Percentiles rank a stretch among this genome's conserved stretches.
Evolutionary conservation across 2,888 invertebrate species (phyloP).

Genomic region (Andricus quercusramuli): DNA sequence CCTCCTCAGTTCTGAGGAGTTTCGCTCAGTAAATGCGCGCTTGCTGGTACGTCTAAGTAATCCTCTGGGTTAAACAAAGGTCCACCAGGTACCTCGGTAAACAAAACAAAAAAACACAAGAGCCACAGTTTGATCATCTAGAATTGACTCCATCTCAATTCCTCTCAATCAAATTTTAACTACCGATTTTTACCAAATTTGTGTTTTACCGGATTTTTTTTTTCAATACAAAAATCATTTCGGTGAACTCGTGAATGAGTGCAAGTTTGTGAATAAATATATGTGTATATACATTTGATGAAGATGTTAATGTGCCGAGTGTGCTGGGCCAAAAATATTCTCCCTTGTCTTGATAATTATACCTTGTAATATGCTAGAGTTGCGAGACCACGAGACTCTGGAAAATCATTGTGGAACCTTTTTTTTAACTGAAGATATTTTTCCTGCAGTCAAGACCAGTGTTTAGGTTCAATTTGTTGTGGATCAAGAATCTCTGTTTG

Average conservation of each 20-base stretch:
- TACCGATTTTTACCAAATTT: not conserved
- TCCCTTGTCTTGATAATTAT: not conserved
- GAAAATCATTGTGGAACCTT: not conserved
- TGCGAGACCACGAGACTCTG: not conserved
- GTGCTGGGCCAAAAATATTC: conserved; percentile 14
- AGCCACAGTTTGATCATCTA: not conserved
- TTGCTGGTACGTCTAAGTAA: not conserved
- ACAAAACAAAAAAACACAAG: not conserved
- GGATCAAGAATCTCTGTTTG: not conserved
- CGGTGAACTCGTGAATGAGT: not conserved
- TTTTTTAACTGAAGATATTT: not conserved
- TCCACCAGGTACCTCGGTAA: not conserved
- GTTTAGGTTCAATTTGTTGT: not conserved
- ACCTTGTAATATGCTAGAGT: conserved; percentile 7
- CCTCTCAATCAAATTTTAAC: not conserved
- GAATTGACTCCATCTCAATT: not conserved
- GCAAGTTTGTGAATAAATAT: not conserved
- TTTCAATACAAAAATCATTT: not conserved
- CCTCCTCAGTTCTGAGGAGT: conserved; percentile 66
- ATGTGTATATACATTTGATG: not conserved
- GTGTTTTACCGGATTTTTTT: not conserved
- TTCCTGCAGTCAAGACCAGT: not conserved
- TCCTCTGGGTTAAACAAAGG: conserved; percentile 11
- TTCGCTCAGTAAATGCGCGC: conserved; percentile 45
- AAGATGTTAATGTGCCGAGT: conserved; percentile 6